Conservation (phyloP, 2,888 invertebrate genomes). For the Spicauda simplicius region DNA sequence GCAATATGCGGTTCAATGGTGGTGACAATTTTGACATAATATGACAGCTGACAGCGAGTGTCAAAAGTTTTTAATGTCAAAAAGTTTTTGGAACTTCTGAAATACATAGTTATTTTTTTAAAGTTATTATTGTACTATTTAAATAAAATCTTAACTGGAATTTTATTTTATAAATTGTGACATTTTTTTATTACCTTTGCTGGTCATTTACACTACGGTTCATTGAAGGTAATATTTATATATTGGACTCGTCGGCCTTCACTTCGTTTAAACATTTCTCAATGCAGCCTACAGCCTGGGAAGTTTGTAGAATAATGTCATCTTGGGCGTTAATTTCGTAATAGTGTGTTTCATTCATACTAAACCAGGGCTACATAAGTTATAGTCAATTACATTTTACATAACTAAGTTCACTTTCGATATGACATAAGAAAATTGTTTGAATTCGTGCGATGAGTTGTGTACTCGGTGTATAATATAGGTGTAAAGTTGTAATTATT, state of each 20-base stretch:
- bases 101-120: neutral
- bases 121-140: neutral
- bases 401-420: neutral
- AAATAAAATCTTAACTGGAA: neutral
- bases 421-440: constrained; percentile 2
- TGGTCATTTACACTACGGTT: neutral
- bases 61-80: neutral
- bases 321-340: constrained; percentile 47
- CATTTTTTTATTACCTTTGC: neutral
- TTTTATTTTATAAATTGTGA: neutral
- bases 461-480: neutral
- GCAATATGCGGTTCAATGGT: too few species aligned
- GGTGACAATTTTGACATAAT: neutral
- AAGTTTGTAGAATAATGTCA: constrained; percentile 52
- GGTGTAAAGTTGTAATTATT: neutral
- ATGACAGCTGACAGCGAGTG: neutral
- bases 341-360: constrained; percentile 36
- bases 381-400: neutral
- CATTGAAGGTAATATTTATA: constrained; percentile 20
- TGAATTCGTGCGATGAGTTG: neutral
- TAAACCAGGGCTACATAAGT: constrained; percentile 50
- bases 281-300: constrained; percentile 67
- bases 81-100: neutral
- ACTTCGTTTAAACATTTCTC: constrained; percentile 68
- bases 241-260: constrained; percentile 73